A percentile compares a stretch with the other conserved stretches of the same genome.
Evolutionary conservation across 2,888 invertebrate genomes (phyloP).

Genomic region (Cartodere bifasciata): DNA sequence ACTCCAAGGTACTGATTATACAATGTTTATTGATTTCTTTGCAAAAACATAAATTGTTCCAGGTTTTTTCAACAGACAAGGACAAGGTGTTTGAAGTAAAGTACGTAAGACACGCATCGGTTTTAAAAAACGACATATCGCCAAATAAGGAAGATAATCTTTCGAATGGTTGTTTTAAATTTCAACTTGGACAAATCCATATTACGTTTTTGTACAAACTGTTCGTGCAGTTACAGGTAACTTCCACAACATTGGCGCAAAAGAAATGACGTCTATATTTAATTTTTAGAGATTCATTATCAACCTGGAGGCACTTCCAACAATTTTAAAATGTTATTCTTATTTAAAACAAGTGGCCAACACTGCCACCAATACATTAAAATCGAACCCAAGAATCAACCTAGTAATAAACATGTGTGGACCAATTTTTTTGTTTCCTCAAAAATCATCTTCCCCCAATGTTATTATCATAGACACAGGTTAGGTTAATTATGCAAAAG

Average conservation of each 20-base stretch:
- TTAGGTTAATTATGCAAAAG: slow-evolving; percentile 21
- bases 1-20: slow-evolving; percentile 47
- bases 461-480: slow-evolving; percentile 63
- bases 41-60: slow-evolving; percentile 14
- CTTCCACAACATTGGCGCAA: background rate
- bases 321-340: slow-evolving; percentile 20
- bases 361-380: slow-evolving; percentile 29
- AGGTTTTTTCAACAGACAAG: slow-evolving; percentile 66
- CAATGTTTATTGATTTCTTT: slow-evolving; percentile 1
- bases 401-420: slow-evolving; percentile 41
- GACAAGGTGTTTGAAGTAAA: slow-evolving; percentile 70
- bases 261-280: background rate
- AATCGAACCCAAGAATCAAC: slow-evolving; percentile 29
- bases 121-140: slow-evolving; percentile 39
- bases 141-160: slow-evolving; percentile 38
- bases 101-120: slow-evolving; percentile 56
- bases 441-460: slow-evolving; percentile 67
- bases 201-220: slow-evolving; percentile 54
- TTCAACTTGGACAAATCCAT: slow-evolving; percentile 60
- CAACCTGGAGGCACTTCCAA: slow-evolving; percentile 29
- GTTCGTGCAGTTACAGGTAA: slow-evolving; percentile 51
- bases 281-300: slow-evolving; percentile 28
- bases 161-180: slow-evolving; percentile 57
- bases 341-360: slow-evolving; percentile 18
- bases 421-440: slow-evolving; percentile 63